Percentiles rank a stretch among this genome's conserved stretches.
Conservation (phyloP, 2,797 vertebrate genomes). For the Netta rufina region DNA sequence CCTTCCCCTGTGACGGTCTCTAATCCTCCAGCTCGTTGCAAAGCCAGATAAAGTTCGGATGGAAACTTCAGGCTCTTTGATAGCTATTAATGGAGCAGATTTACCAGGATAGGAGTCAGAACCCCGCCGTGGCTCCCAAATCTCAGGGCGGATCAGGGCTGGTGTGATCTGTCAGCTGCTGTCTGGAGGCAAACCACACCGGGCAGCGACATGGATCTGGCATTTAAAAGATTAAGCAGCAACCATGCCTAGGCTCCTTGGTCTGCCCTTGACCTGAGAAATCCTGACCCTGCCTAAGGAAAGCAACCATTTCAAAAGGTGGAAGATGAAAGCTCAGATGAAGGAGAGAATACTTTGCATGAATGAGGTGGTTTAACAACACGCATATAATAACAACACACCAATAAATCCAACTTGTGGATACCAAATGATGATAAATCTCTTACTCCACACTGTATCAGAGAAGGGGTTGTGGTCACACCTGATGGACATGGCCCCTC, state of each 20-base stretch:
- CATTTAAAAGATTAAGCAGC: slow-evolving; percentile 15
- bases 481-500: not conserved
- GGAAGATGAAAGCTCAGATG: not conserved
- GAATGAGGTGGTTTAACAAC: not conserved
- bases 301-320: not conserved
- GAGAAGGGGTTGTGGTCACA: not conserved
- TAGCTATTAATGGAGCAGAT: slow-evolving; percentile 71
- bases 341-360: not conserved
- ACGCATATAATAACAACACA: no score
- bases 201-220: not conserved
- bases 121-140: not conserved
- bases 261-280: slow-evolving; percentile 37
- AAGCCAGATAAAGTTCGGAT: slow-evolving; percentile 65
- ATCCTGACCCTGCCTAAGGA: not conserved
- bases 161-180: slow-evolving; percentile 41
- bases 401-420: not conserved
- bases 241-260: not conserved
- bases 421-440: not conserved
- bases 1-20: not conserved
- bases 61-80: slow-evolving; percentile 68
- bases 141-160: not conserved
- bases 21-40: slow-evolving; percentile 61
- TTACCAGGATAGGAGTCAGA: slow-evolving; percentile 37
- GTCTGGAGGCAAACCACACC: slow-evolving; percentile 3
- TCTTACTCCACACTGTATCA: not conserved